Base-by-base conservation (phyloP, 1,140 invertebrate genomes). In the Drosophila saltans region DNA sequence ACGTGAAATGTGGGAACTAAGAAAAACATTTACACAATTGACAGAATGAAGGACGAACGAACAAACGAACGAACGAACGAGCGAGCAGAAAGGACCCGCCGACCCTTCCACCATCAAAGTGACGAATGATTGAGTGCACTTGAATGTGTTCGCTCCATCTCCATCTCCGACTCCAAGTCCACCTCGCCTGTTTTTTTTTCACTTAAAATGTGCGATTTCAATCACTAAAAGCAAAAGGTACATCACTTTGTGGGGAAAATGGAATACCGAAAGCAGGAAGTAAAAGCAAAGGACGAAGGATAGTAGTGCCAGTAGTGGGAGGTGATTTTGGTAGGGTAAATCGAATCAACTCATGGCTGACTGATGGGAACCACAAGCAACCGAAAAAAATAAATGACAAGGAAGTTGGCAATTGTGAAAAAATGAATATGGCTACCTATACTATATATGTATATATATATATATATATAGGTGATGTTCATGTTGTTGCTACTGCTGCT, bases 151-250 rank as follows among this genome's bases (percentile, higher is more conserved):
- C 80, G 76, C 84, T 88, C 45, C 45, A 52, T 21, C 84, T 88
- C 45, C 45, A 52, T 21, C 45, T 52, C 9, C 9, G 21, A 16
- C 45, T 36, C 33, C 33, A 7, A 36, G 3, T 36, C 6, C 33
- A 36, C 33, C 3, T 36, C 33, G 33, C 33, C 6, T 3, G 33
- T 43, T 89, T 88, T 88, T 88, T 89, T 88, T 86, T 88, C 84
- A 88, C 83, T 88, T 88, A 83, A 89, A 88, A 88, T 88, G 83
- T 82, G 83, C 83, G 83, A 88, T 88, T 88, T 88, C 83, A 88
- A 88, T 88, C 84, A 89, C 84, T 89, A 89, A 89, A 89, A 88
- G 84, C 80, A 88, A 86, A 52, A 88, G 83, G 80, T 88, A 83
- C 84, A 88, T 84, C 45, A 52, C 45, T 26, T 26, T 52, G 6